Percentiles rank a stretch among this genome's conserved stretches.
Evolutionary conservation across 2,888 invertebrate genomes (phyloP).

Genomic region (Drosophila mayaguana): DNA sequence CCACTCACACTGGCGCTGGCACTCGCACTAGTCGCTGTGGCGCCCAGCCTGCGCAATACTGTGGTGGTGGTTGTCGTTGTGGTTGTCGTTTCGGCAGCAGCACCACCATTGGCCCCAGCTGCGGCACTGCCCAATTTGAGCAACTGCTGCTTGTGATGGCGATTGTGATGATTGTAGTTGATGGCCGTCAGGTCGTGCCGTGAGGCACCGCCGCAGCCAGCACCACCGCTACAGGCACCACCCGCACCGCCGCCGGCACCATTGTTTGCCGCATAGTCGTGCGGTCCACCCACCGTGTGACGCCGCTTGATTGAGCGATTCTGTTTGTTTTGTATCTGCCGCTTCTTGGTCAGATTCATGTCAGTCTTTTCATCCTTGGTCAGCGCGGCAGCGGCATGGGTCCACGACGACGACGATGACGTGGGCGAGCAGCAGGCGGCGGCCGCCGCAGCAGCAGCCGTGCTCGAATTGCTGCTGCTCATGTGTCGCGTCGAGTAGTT

Average conservation of each 20-base stretch:
- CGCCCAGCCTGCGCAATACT: conserved; percentile 64
- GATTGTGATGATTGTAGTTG: conserved; percentile 74
- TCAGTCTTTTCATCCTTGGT: conserved; percentile 92
- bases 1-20: conserved; percentile 24
- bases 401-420: conserved; percentile 71
- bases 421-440: conserved; percentile 75
- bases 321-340: conserved; percentile 86
- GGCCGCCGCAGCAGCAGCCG: conserved; percentile 72
- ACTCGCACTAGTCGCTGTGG: conserved; percentile 50
- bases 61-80: conserved; percentile 68
- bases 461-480: conserved; percentile 60
- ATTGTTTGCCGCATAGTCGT: conserved; percentile 87
- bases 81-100: conserved; percentile 67
- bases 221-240: conserved; percentile 5
- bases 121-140: conserved; percentile 52
- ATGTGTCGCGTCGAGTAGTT: conserved; percentile 85
- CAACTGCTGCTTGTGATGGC: conserved; percentile 72
- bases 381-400: conserved; percentile 83
- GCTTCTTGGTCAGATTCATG: conserved; percentile 91
- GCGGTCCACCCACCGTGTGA: conserved; percentile 97
- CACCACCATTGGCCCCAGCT: conserved; percentile 33
- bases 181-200: conserved; percentile 68
- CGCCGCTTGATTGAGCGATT: conserved; percentile 92
- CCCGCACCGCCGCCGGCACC: conserved; percentile 13
- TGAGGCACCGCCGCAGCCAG: neutral